phyloP scores from a whole-genome alignment of 2,113 vertebrate species.

The Muntiacus muntjak region DNA sequence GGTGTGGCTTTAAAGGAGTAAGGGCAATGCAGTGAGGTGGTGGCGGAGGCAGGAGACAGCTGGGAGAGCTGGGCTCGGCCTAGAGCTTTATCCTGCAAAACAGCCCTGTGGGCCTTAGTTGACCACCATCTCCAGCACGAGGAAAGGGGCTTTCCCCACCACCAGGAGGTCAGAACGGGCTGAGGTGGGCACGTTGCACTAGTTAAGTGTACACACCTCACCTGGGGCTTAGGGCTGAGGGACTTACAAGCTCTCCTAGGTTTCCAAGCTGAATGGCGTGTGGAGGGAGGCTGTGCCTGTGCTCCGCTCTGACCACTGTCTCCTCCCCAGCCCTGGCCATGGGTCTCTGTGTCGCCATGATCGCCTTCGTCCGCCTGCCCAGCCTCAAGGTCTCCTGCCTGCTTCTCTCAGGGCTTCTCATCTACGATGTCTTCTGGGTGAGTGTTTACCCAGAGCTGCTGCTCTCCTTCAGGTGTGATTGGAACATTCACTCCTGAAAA shows the following conservation, averaged over 20 bases:
- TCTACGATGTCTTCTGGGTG: slow-evolving; percentile 99
- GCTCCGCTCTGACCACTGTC: background rate
- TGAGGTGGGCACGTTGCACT: background rate
- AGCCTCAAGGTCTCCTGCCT: slow-evolving; percentile 99
- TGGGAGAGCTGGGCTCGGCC: background rate
- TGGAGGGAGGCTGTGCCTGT: background rate
- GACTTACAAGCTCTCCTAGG: no score
- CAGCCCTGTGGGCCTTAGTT: background rate
- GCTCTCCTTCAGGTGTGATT: slow-evolving; percentile 11
- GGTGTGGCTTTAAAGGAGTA: background rate
- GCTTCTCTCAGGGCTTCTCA: slow-evolving; percentile 97
- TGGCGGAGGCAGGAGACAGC: background rate
- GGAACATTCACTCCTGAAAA: background rate
- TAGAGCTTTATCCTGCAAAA: background rate
- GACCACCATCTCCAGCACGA: background rate
- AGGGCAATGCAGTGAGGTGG: background rate
- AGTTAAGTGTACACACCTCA: rapidly evolving
- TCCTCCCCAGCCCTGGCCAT: slow-evolving; percentile 92
- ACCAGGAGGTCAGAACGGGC: background rate
- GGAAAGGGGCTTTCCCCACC: background rate
- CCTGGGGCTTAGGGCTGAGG: background rate
- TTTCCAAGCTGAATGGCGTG: background rate
- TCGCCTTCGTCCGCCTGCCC: slow-evolving; percentile 97
- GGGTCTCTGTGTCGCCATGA: slow-evolving; percentile 99
- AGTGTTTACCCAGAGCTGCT: slow-evolving; percentile 74